These are phyloP conservation scores for Hyperopisus bebe DNA, from an alignment of 2,113 vertebrate genomes.

Conservation along the genomic window DNA sequence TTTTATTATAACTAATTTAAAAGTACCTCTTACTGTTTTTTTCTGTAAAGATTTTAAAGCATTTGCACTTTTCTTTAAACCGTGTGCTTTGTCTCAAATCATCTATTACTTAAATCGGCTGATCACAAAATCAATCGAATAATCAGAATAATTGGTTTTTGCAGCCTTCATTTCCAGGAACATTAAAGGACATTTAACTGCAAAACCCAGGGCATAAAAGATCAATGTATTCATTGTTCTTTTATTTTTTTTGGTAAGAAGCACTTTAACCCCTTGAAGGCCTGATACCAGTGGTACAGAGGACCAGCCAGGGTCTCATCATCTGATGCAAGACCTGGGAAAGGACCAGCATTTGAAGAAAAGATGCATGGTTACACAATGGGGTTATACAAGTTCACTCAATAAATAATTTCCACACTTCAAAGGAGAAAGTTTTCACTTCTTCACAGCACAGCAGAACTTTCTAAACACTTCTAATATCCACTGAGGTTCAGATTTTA, in stretches of 20 bases:
- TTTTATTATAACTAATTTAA: neutral
- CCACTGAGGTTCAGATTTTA: slow-evolving; percentile 12
- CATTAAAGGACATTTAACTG: slow-evolving; percentile 1
- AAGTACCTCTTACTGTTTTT: neutral
- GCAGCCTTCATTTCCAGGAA: neutral
- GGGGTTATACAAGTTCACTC: slow-evolving; percentile 11
- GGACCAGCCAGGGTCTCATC: neutral
- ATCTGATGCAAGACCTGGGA: neutral
- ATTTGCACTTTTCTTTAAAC: neutral
- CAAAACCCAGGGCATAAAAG: neutral
- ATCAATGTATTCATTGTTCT: neutral
- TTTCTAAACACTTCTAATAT: slow-evolving; percentile 15
- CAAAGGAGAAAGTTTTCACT: slow-evolving; percentile 13
- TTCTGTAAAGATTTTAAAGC: neutral
- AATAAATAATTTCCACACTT: slow-evolving; percentile 16
- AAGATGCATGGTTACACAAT: slow-evolving; percentile 6
- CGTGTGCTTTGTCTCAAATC: neutral
- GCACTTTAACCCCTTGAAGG: neutral
- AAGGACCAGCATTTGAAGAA: neutral
- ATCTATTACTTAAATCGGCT: neutral
- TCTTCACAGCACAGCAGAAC: neutral
- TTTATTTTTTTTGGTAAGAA: neutral
- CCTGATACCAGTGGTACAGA: neutral
- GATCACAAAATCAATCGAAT: neutral
- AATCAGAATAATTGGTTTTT: neutral